Conservation (phyloP, 2,113 vertebrate species). For the Albula glossodonta region DNA sequence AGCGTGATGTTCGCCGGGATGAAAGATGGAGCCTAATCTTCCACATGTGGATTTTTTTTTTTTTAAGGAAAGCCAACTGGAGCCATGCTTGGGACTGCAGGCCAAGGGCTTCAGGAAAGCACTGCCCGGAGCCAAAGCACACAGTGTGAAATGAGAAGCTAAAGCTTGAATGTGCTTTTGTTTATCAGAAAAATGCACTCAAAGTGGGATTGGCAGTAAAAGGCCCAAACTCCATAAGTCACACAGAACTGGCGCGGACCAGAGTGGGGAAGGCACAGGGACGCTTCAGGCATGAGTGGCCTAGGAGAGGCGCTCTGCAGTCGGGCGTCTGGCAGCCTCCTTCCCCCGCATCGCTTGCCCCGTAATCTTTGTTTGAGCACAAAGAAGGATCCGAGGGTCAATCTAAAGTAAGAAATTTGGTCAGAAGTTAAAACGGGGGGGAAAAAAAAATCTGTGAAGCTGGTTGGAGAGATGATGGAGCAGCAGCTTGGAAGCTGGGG, state of each 20-base stretch:
- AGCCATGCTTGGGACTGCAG: constrained; percentile 73
- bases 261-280: constrained; percentile 54
- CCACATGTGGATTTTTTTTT: constrained; percentile 70
- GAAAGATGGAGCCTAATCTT: constrained; percentile 78
- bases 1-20: constrained; percentile 65
- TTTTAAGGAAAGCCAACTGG: constrained; percentile 75
- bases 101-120: constrained; percentile 77
- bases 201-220: constrained; percentile 76
- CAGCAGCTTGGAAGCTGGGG: constrained; percentile 10
- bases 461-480: constrained; percentile 36
- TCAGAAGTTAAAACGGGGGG: constrained; percentile 48
- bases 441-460: constrained; percentile 40
- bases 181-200: constrained; percentile 84
- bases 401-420: constrained; percentile 66
- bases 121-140: constrained; percentile 77
- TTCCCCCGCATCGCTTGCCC: constrained; percentile 38
- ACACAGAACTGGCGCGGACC: constrained; percentile 72
- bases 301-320: constrained; percentile 58
- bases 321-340: constrained; percentile 63
- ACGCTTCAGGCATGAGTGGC: constrained; percentile 64
- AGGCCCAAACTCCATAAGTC: constrained; percentile 77
- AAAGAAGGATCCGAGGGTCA: constrained; percentile 71
- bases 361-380: constrained; percentile 61
- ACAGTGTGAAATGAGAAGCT: constrained; percentile 84
- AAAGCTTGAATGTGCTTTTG: constrained; percentile 82